Evolutionary conservation across 2,113 vertebrate species (phyloP).

Genomic region (Pterophyllum scalare): DNA sequence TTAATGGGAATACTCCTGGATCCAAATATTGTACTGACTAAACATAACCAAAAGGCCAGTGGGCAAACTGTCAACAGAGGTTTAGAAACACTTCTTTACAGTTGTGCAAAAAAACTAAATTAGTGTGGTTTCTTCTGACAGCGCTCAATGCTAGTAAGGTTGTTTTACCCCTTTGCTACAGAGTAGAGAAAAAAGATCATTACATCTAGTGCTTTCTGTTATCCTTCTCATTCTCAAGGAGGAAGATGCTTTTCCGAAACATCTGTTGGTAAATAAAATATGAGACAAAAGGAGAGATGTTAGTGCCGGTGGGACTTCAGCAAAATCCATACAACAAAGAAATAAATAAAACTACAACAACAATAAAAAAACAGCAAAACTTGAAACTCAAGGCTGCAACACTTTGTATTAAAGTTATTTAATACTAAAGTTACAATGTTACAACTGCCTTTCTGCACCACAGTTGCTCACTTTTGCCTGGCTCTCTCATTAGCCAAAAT

Average conservation of each 20-base stretch:
- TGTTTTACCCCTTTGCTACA: conserved; percentile 52
- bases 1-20: too few species aligned
- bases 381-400: fast-evolving
- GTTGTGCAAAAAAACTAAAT: background rate
- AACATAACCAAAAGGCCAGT: too few species aligned
- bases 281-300: conserved; percentile 49
- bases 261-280: conserved; percentile 78
- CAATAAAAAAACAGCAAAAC: background rate
- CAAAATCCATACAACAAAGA: background rate
- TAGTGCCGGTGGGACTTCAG: conserved; percentile 10
- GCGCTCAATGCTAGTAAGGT: conserved; percentile 44
- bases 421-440: background rate
- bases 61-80: too few species aligned
- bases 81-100: too few species aligned
- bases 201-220: conserved; percentile 83
- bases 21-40: too few species aligned
- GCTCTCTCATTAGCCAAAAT: too few species aligned
- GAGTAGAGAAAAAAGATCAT: conserved; percentile 66
- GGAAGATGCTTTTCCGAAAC: conserved; percentile 84
- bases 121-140: conserved; percentile 64
- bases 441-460: background rate
- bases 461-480: background rate
- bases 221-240: conserved; percentile 85
- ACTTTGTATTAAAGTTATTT: background rate
- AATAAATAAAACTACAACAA: too few species aligned